Base-by-base conservation (phyloP, 2,797 vertebrate genomes). In the Cygnus olor region DNA sequence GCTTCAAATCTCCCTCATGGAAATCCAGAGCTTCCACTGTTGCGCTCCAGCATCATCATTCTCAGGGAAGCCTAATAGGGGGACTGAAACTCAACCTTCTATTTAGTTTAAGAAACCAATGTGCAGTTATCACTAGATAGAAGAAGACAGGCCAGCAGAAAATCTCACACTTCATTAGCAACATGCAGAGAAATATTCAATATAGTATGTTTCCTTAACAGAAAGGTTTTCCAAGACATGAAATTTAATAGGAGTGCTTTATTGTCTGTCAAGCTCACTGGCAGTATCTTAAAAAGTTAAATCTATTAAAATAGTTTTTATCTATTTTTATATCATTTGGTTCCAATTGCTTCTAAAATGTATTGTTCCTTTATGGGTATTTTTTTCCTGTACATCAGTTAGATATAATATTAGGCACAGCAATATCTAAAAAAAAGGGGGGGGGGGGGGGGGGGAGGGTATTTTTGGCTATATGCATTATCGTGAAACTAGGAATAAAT, bases 21-120 rank as follows among this genome's bases (percentile, higher is more conserved):
- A 66, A 66, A 40, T 54, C 34, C 7, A 38, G 34, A 2, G 70
- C 14, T 36, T 14, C 10, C 14, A 19, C 10, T 40, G 21, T 9
- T 71, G 51, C 80, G 30, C 28, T 88, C 14, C 36, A 78, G 10
- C 20, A 9, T 60, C 32, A 18, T 28, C 0, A 2, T 56, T 85
- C 34, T 18, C 9, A 34, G 11, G 27, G 11, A 82, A 53, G 19
- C 38, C 9, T 63, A 47, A 56, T 2, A 6, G 15, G 12, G 25
- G 82, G 13, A 27, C 38, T 3, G 2, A 51, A 82, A 2, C 6
- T 1, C 12, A 30, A 1, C 1, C 2, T 68, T 44, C 54, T 38
- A 12, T 58, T 45, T 85, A 25, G 40, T 64, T 44, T 44, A 58
- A 25, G 42, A 61, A 56, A 6, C 14, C 47, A 65, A 20, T 12